Evolutionary conservation across 2,888 invertebrate species (phyloP).

Genomic region (Megaustenia siamemsis): DNA sequence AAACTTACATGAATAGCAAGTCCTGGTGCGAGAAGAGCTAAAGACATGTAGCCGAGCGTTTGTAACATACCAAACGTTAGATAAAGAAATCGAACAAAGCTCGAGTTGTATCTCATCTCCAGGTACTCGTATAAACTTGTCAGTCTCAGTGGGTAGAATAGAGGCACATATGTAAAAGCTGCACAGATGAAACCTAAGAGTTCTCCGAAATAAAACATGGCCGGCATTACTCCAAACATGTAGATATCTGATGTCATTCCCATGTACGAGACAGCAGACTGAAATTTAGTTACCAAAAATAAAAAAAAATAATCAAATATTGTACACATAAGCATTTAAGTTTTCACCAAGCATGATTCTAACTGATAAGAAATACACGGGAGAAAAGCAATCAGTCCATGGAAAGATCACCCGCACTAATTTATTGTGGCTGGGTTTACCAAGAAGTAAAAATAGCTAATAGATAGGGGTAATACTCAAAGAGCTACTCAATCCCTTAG

Average conservation of each 20-base stretch:
- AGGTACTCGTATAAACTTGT: constrained; percentile 69
- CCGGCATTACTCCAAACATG: constrained; percentile 60
- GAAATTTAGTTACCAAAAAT: constrained; percentile 13
- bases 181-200: constrained; percentile 56
- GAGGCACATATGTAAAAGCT: constrained; percentile 59
- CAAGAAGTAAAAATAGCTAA: too few relatives aligned
- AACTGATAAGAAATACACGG: too few relatives aligned
- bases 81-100: constrained; percentile 59
- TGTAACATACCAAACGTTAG: constrained; percentile 64
- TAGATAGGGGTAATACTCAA: too few relatives aligned
- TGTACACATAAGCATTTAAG: too few relatives aligned
- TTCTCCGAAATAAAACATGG: constrained; percentile 56
- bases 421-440: too few relatives aligned
- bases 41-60: constrained; percentile 64
- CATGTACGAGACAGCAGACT: constrained; percentile 66
- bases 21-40: constrained; percentile 62
- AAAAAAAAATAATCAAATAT: too few relatives aligned
- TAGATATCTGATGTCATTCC: constrained; percentile 66
- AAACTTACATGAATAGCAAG: constrained; percentile 63
- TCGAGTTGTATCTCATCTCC: constrained; percentile 62
- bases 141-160: constrained; percentile 64
- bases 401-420: too few relatives aligned
- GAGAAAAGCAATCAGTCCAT: too few relatives aligned
- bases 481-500: too few relatives aligned
- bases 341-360: too few relatives aligned